These are phyloP conservation scores for Odontesthes bonariensis DNA, from an alignment of 2,113 vertebrate genomes.

Conservation along the genomic window DNA sequence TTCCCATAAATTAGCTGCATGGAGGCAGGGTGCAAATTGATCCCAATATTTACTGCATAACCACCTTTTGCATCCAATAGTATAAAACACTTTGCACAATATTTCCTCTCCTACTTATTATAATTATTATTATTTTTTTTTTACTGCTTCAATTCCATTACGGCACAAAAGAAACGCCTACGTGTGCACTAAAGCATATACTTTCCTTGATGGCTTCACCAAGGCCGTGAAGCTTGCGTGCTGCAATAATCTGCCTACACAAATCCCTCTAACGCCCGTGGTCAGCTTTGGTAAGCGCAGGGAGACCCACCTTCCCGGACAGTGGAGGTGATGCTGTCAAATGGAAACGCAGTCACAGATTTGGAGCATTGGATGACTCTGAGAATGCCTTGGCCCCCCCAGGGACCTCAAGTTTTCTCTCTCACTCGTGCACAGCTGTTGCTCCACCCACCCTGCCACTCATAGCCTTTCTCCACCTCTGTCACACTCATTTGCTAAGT, in stretches of 20 bases:
- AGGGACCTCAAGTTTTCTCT: conserved; percentile 7
- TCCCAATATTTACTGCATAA: conserved; percentile 9
- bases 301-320: conserved; percentile 39
- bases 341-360: conserved; percentile 48
- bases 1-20: background rate
- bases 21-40: background rate
- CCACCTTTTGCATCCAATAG: conserved; percentile 1
- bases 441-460: background rate
- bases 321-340: conserved; percentile 45
- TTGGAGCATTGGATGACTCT: conserved; percentile 19
- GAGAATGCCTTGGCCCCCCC: conserved; percentile 29
- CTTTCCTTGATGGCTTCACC: conserved; percentile 39
- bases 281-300: conserved; percentile 33
- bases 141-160: conserved; percentile 56
- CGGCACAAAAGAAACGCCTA: conserved; percentile 59
- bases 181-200: conserved; percentile 41
- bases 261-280: conserved; percentile 28
- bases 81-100: conserved; percentile 5
- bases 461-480: conserved; percentile 2
- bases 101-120: conserved; percentile 31
- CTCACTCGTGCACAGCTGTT: background rate
- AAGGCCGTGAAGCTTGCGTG: conserved; percentile 3
- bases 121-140: background rate
- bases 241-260: conserved; percentile 35
- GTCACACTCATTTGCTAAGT: conserved; percentile 37